Evolutionary conservation across 2,113 vertebrate genomes (phyloP), one percentile per base, ranked within the genome.

Genomic region (human): DNA sequence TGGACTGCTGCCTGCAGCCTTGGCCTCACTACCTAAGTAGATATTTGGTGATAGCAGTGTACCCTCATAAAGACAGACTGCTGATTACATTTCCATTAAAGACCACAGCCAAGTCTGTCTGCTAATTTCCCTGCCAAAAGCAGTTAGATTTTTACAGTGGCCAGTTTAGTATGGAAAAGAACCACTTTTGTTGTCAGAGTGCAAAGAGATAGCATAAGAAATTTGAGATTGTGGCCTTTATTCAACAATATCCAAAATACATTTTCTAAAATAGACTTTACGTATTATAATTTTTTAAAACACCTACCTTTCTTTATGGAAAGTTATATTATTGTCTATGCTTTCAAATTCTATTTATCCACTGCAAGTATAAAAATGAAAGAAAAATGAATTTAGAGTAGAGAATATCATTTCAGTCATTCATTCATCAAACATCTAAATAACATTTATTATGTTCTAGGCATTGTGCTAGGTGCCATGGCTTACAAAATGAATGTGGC

Each of bases 41-140:
- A 75, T 98, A 98, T 98, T 98, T 96, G 66, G 93, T 97, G 97
- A 97, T 93, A 94, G 98, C 97, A 98, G 86, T 23, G 86, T 50
- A 92, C 93, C 94, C 98, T 98, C 97, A 98, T 98, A 97, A 98
- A 98, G 98, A 98, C 87, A 52, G 98, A 98, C 97, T 98, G 97
- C 97, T 98, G 98, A 99, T 99, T 98, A 98, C 98, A 98, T 98
- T 98, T 98, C 98, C 98, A 99, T 99, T 99, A 98, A 97, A 98
- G 93, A 96, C 87, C 80, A 98, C 66, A 98, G 97, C 94, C 97
- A 98, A 94, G 92, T 95, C 98, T 98, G 97, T 98, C 87, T 98
- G 94, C 95, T 98, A 97, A 98, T 98, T 98, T 98, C 92, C 98
- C 95, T 97, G 92, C 94, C 91, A 97, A 93, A 90, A 96, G 18